Percentiles rank a stretch among this genome's conserved stretches.
Evolutionary conservation across 2,797 vertebrate species (phyloP).

Genomic region (Sebastes goodei): DNA sequence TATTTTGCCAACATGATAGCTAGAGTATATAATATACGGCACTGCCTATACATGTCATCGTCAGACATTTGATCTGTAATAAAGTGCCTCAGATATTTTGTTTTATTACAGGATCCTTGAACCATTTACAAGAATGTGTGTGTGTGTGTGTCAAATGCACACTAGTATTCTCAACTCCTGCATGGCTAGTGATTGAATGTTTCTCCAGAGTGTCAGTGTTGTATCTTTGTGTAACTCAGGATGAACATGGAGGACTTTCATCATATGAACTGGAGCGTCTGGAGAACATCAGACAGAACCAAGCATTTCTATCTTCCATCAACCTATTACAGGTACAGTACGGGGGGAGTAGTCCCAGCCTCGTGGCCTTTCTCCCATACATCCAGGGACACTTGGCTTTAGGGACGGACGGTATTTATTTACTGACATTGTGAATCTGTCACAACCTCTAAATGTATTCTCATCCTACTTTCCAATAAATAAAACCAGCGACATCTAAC

Average conservation of each 20-base stretch:
- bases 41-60: too few relatives aligned
- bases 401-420: accelerated
- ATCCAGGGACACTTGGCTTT: neutral
- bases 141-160: neutral
- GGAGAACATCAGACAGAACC: constrained; percentile 91
- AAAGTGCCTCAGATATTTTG: too few relatives aligned
- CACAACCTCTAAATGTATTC: neutral
- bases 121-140: too few relatives aligned
- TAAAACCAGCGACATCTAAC: too few relatives aligned
- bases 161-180: neutral
- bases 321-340: constrained; percentile 83
- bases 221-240: constrained; percentile 26
- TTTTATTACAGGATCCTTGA: too few relatives aligned
- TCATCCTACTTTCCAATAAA: neutral
- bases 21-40: too few relatives aligned
- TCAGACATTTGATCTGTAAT: too few relatives aligned
- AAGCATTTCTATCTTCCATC: constrained; percentile 89
- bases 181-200: too few relatives aligned
- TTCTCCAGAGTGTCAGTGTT: neutral
- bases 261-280: constrained; percentile 89
- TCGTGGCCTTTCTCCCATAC: neutral
- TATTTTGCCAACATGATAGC: too few relatives aligned
- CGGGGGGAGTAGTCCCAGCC: accelerated
- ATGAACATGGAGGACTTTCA: constrained; percentile 72
- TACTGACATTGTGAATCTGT: neutral